These are phyloP conservation scores for Megalops atlanticus DNA, from an alignment of 2,113 vertebrate species.

Conservation along the genomic window DNA sequence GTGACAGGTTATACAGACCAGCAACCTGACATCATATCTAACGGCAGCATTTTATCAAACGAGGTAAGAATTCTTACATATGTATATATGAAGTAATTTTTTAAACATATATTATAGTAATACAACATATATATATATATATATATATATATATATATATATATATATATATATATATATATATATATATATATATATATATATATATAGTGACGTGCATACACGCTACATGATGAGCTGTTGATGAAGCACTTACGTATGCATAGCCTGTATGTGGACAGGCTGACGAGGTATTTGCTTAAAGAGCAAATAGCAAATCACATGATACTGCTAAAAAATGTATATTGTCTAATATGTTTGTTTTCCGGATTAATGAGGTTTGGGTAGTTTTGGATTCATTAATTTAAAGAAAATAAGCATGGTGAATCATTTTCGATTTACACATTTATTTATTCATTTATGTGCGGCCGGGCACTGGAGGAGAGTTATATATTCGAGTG, in stretches of 20 bases:
- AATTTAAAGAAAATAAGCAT: too few relatives aligned
- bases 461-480: not conserved
- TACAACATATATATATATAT: not conserved
- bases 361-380: not conserved
- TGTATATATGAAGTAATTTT: not conserved
- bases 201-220: not conserved
- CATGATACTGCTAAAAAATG: too few relatives aligned
- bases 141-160: not conserved
- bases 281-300: too few relatives aligned
- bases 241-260: not conserved
- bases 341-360: too few relatives aligned
- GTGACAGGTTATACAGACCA: slow-evolving; percentile 90
- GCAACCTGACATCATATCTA: slow-evolving; percentile 97
- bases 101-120: not conserved
- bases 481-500: not conserved
- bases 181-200: too few relatives aligned
- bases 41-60: slow-evolving; percentile 90
- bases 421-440: too few relatives aligned
- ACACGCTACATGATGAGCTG: not conserved
- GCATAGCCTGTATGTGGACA: not conserved
- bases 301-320: too few relatives aligned
- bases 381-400: not conserved
- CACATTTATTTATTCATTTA: too few relatives aligned
- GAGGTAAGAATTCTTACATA: slow-evolving; percentile 79
- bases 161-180: too few relatives aligned